phyloP scores from a whole-genome alignment of 1,140 invertebrate species.

The Lethocerus indicus region DNA sequence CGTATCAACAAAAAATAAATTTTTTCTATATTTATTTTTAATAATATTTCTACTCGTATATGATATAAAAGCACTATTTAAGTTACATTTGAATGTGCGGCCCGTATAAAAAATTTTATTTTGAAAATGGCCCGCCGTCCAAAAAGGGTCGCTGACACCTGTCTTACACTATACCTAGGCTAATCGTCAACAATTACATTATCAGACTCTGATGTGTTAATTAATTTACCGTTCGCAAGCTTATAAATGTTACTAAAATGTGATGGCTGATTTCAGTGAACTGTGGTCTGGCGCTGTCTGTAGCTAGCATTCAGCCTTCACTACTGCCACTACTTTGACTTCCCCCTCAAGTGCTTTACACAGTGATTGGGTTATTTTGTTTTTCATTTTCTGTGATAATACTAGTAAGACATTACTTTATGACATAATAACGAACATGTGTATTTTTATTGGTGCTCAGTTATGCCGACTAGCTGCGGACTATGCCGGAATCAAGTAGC shows the following conservation, averaged over 20 bases:
- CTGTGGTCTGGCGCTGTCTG: conserved; percentile 10
- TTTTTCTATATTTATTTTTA: too few relatives aligned
- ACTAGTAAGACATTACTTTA: conserved; percentile 15
- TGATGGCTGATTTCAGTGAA: conserved; percentile 8
- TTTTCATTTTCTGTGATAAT: conserved; percentile 22
- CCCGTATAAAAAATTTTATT: too few relatives aligned
- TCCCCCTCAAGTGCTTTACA: conserved; percentile 23
- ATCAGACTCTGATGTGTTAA: too few relatives aligned
- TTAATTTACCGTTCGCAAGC: too few relatives aligned
- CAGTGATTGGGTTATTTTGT: conserved; percentile 20
- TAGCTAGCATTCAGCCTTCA: conserved; percentile 11
- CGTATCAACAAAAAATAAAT: too few relatives aligned
- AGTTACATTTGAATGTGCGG: too few relatives aligned
- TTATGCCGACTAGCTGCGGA: conserved; percentile 14
- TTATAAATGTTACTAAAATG: not conserved
- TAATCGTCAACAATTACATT: too few relatives aligned
- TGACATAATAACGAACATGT: conserved; percentile 9
- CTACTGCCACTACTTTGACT: conserved; percentile 19
- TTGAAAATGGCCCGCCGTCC: too few relatives aligned
- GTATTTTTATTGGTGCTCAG: conserved; percentile 20
- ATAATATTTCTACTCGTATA: too few relatives aligned
- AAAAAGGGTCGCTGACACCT: too few relatives aligned
- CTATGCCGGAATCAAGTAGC: conserved; percentile 11
- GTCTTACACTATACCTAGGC: too few relatives aligned
- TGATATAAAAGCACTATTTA: too few relatives aligned